A percentile compares a stretch with the other conserved stretches of the same genome.
These are phyloP conservation scores for Drosophila paulistorum DNA, from an alignment of 1,140 invertebrate genomes.

Conservation along the genomic window DNA sequence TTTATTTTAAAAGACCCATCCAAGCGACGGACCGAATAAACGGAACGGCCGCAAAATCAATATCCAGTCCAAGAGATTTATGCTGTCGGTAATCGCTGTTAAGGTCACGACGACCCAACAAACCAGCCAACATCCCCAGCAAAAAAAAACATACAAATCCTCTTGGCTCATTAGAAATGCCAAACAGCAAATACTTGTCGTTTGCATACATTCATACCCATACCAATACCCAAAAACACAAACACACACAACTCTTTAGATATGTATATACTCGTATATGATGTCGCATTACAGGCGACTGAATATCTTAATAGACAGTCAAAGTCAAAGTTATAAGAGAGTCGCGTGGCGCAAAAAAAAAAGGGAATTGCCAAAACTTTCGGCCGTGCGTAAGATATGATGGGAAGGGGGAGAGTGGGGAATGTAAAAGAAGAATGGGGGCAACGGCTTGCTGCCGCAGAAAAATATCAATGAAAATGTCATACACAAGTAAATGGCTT, in stretches of 20 bases:
- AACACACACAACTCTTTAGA: slow-evolving; percentile 53
- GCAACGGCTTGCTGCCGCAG: slow-evolving; percentile 12
- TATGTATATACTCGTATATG: slow-evolving; percentile 40
- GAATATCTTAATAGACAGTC: slow-evolving; percentile 76
- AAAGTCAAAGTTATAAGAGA: slow-evolving; percentile 25
- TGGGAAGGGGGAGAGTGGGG: not conserved
- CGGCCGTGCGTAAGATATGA: slow-evolving; percentile 58
- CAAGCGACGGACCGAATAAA: slow-evolving; percentile 41
- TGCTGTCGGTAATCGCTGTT: slow-evolving; percentile 73
- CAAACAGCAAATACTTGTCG: slow-evolving; percentile 74
- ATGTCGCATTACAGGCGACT: slow-evolving; percentile 77
- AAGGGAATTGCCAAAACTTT: slow-evolving; percentile 72
- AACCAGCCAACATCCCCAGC: not conserved
- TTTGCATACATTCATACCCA: slow-evolving; percentile 63
- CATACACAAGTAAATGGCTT: slow-evolving; percentile 67
- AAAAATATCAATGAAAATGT: slow-evolving; percentile 78
- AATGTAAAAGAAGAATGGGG: not conserved
- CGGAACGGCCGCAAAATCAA: slow-evolving; percentile 57
- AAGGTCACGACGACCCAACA: slow-evolving; percentile 45
- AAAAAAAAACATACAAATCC: slow-evolving; percentile 30
- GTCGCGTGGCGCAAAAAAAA: slow-evolving; percentile 57
- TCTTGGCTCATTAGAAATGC: slow-evolving; percentile 74
- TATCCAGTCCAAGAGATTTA: slow-evolving; percentile 68
- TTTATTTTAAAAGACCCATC: slow-evolving; percentile 76
- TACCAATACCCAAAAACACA: slow-evolving; percentile 9